Evolutionary conservation across 2,888 invertebrate genomes (phyloP).

Genomic region (Nebria brevicollis): DNA sequence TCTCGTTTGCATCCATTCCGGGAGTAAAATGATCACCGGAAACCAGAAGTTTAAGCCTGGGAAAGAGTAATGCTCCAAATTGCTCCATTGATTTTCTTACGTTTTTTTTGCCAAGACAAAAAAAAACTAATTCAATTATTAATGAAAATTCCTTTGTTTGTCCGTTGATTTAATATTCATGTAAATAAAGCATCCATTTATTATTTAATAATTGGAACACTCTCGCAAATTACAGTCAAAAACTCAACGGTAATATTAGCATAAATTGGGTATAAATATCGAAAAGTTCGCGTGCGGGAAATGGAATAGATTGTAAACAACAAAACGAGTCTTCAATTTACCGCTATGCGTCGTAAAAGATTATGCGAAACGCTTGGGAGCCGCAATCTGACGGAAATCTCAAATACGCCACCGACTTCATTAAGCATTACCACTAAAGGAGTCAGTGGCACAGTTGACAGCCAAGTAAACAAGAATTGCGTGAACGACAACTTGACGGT

Average conservation of each 20-base stretch:
- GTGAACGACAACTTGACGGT: neutral
- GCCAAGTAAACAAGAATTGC: constrained; percentile 16
- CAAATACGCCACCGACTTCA: constrained; percentile 14
- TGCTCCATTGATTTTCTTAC: neutral
- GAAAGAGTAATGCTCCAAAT: neutral
- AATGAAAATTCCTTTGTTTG: too few species aligned
- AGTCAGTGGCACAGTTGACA: neutral
- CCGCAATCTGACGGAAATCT: constrained; percentile 8
- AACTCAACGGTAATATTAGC: neutral
- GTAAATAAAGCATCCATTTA: too few species aligned
- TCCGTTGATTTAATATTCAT: too few species aligned
- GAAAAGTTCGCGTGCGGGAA: neutral
- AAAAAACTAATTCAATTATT: too few species aligned
- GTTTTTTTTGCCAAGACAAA: too few species aligned
- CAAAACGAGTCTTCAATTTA: neutral
- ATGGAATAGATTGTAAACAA: neutral
- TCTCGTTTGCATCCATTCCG: neutral
- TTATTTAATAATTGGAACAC: too few species aligned
- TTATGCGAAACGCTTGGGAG: neutral
- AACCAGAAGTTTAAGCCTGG: constrained; percentile 2
- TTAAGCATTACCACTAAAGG: constrained; percentile 4
- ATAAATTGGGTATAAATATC: neutral
- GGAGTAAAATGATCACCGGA: constrained; percentile 7
- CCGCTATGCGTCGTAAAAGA: neutral
- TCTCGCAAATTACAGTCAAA: too few species aligned